Evolutionary conservation across 2,888 invertebrate species (phyloP).

Genomic region (Caenorhabditis sulstoni): DNA sequence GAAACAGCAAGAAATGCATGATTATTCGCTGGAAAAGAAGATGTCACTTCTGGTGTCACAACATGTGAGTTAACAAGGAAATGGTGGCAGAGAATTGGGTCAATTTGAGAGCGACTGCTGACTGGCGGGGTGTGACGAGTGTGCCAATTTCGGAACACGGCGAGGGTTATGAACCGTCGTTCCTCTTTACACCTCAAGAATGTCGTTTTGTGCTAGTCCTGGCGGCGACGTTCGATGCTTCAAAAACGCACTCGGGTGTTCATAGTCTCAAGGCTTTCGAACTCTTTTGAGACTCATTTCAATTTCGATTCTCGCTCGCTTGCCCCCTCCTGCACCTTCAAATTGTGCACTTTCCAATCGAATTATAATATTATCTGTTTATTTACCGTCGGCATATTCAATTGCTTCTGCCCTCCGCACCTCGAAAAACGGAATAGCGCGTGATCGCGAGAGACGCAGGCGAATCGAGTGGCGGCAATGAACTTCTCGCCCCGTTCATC

Average conservation of each 20-base stretch:
- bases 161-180: constrained; percentile 32
- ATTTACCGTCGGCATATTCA: constrained; percentile 28
- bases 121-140: constrained; percentile 47
- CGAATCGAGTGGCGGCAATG: constrained; percentile 26
- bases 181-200: neutral
- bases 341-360: constrained; percentile 1
- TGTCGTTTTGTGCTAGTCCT: neutral
- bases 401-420: constrained; percentile 52
- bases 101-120: constrained; percentile 18
- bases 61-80: constrained; percentile 65
- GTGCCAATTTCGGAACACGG: constrained; percentile 48
- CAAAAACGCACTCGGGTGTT: too few species aligned
- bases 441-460: constrained; percentile 24
- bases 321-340: too few species aligned
- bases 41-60: constrained; percentile 70
- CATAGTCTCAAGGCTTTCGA: too few species aligned
- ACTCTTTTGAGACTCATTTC: too few species aligned
- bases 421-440: constrained; percentile 16
- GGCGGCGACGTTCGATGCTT: neutral
- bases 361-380: constrained; percentile 42
- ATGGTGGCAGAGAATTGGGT: constrained; percentile 38
- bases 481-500: constrained; percentile 26
- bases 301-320: too few species aligned
- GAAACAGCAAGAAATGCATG: constrained; percentile 71
- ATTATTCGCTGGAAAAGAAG: constrained; percentile 75